Evolutionary conservation across 2,113 vertebrate genomes (phyloP).

Genomic region (Riparia riparia): DNA sequence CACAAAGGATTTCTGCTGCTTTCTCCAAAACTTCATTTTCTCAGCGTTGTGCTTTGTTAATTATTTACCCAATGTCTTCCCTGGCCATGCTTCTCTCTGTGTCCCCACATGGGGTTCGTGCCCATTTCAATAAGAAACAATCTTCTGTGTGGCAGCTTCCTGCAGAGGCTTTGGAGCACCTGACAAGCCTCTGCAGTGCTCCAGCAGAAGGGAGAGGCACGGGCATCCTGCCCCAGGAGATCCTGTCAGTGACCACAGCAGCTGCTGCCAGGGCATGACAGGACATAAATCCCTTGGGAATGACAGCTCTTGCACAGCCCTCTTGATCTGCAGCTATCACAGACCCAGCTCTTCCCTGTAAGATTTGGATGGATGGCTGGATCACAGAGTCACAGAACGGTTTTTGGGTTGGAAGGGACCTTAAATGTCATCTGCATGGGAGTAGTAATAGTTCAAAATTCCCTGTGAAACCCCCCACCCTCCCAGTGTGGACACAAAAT

Average conservation of each 20-base stretch:
- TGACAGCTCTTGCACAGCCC: not conserved
- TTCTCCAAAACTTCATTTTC: not conserved
- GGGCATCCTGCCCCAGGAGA: not conserved
- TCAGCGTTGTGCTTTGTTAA: not conserved
- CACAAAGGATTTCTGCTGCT: fast-evolving
- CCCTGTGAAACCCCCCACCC: not conserved
- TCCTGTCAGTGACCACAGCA: not conserved
- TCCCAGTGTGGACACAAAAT: not conserved
- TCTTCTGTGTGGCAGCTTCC: not conserved
- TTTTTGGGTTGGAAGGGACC: not conserved
- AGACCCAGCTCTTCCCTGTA: not conserved
- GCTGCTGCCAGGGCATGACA: not conserved
- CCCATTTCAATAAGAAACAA: not conserved
- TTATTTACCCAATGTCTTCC: constrained; percentile 4
- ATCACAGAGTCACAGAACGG: not conserved
- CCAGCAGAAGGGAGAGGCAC: constrained; percentile 2
- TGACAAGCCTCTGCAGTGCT: not conserved
- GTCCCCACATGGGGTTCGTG: not conserved
- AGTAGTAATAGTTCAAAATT: not conserved
- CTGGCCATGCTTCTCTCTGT: not conserved
- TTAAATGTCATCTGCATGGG: not conserved
- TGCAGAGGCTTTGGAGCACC: constrained; percentile 16
- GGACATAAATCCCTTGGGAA: not conserved
- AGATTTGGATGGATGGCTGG: not conserved
- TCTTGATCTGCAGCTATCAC: not conserved